Evolutionary conservation across 2,797 vertebrate species (phyloP), one percentile per base, ranked within the genome.

Genomic region (Acrossocheilus wenchowensis): DNA sequence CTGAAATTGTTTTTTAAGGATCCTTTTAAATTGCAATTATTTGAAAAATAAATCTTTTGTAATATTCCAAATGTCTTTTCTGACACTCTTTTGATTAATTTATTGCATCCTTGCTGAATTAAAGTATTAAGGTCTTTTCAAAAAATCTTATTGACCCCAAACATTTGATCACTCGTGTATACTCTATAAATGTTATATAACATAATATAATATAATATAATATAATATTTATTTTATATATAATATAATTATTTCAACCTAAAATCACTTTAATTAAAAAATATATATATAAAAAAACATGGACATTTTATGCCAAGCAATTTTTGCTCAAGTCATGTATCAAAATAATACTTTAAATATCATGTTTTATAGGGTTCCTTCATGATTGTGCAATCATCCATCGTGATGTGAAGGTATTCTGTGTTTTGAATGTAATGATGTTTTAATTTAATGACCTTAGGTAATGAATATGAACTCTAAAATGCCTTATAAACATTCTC

Each of bases 301-400:
- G 4, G 8, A 74, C 43, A 74, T 19, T 73, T 48, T 75, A 26
- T 50, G 15, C 17, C 15, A 74, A 50, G 43, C 72, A 8, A 30
- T 17, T 17, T 17, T 30, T 74, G 12, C 7, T 48, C 2, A 52
- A 34, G 10, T 36, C 30, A 30, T 30, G 30, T n/a, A n/a, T 52
- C 41, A 52, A 36, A 39, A 23, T 43, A 71, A 34, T 34, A 66
- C 15, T 36, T 34, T 30, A 66, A 36, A 48, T 15, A 26, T 62
- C 19, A 43, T 17, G 12, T 54, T 50, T 81, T 89, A 5, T 91
- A 98, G 97, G 96, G 66, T 98, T 97, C 87, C 95, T 99, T 39
- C 97, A 98, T 23, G 94, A 97, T 87, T 89, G 97, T 90, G 97
- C 97, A 36, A 97, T 98, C 77, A 96, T 99, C 83, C 98, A 99